A percentile compares a stretch with the other conserved stretches of the same genome.
Evolutionary conservation across 2,797 vertebrate species (phyloP).

Genomic region (Melanotaenia boesemani): DNA sequence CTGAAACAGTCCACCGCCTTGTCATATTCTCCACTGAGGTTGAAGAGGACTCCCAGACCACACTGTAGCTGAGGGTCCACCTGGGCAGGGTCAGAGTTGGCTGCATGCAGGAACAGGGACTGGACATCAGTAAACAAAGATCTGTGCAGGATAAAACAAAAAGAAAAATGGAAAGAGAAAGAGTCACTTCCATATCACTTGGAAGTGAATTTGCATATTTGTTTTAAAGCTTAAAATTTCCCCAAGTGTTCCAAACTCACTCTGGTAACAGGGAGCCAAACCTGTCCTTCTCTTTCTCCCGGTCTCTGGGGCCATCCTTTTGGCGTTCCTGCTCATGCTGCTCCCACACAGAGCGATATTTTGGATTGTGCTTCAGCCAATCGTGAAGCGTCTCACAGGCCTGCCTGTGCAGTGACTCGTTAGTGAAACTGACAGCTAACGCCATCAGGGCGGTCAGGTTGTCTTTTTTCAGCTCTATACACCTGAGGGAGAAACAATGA

Average conservation of each 20-base stretch:
- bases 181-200: too few relatives aligned
- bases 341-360: constrained; percentile 88
- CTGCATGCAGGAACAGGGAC: constrained; percentile 91
- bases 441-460: constrained; percentile 97
- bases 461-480: constrained; percentile 94
- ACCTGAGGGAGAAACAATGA: constrained; percentile 78
- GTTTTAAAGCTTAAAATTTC: background rate
- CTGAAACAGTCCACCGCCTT: constrained; percentile 98
- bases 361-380: constrained; percentile 93
- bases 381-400: constrained; percentile 95
- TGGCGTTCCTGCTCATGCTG: constrained; percentile 72
- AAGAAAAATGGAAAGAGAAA: background rate
- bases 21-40: constrained; percentile 97
- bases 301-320: constrained; percentile 67
- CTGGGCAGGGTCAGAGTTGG: constrained; percentile 86
- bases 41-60: constrained; percentile 97
- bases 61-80: constrained; percentile 98
- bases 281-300: constrained; percentile 82
- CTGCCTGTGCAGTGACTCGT: constrained; percentile 97
- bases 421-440: constrained; percentile 97
- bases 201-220: background rate
- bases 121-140: constrained; percentile 94
- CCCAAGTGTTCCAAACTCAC: constrained; percentile 81
- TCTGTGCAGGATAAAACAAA: constrained; percentile 71
- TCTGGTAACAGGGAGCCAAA: constrained; percentile 94